phyloP scores from a whole-genome alignment of 2,797 vertebrate species.

The Pteronotus mesoamericanus region DNA sequence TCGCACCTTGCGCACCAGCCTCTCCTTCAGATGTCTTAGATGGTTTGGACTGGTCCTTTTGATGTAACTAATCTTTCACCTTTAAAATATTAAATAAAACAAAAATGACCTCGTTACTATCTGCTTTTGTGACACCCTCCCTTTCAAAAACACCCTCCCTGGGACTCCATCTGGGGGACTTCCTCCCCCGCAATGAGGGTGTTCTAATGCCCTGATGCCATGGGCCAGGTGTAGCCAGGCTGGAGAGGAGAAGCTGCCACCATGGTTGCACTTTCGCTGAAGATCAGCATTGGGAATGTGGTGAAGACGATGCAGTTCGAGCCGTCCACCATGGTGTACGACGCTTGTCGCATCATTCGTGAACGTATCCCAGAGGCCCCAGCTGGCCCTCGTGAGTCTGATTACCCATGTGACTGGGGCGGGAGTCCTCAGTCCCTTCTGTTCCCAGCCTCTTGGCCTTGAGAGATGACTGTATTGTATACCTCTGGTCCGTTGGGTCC shows the following conservation, averaged over 20 bases:
- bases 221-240: conserved; percentile 76
- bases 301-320: conserved; percentile 99
- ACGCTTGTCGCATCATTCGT: conserved; percentile 95
- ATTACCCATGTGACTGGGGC: neutral
- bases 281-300: conserved; percentile 97
- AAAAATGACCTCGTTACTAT: neutral
- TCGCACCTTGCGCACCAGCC: neutral
- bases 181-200: neutral
- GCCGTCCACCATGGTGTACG: conserved; percentile 97
- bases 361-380: conserved; percentile 96
- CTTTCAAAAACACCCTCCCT: neutral
- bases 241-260: conserved; percentile 80
- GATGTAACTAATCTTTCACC: neutral
- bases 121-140: neutral
- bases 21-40: neutral
- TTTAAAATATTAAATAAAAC: conserved; percentile 28
- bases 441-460: neutral
- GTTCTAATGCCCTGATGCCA: conserved; percentile 7
- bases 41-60: neutral
- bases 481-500: neutral
- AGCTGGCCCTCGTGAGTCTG: conserved; percentile 92
- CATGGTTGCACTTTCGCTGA: conserved; percentile 98
- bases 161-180: neutral
- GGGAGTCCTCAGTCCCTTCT: neutral
- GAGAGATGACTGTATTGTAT: neutral